phyloP scores from a whole-genome alignment of 2,113 vertebrate species.

The Struthio camelus region DNA sequence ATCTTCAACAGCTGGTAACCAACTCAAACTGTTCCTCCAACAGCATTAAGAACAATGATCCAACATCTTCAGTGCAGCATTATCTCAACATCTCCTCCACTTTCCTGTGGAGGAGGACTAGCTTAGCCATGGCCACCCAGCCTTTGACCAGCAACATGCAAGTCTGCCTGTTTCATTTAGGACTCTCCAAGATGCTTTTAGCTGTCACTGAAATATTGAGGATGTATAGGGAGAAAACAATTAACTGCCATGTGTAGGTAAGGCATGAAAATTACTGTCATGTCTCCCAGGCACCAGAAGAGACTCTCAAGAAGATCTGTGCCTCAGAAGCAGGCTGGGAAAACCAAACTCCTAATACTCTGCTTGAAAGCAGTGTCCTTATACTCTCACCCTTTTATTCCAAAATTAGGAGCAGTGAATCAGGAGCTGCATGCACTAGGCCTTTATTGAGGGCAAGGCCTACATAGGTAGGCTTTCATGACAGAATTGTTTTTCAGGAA shows the following conservation, averaged over 20 bases:
- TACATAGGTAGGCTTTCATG: background rate
- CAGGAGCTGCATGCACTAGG: background rate
- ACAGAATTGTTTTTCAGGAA: background rate
- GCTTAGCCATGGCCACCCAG: background rate
- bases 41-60: background rate
- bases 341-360: background rate
- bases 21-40: background rate
- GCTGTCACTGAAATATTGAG: accelerated
- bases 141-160: background rate
- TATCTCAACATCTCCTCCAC: background rate
- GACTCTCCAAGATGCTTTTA: background rate
- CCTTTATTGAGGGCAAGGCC: background rate
- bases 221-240: background rate
- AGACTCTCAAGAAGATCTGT: background rate
- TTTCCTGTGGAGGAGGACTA: background rate
- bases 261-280: background rate
- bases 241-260: background rate
- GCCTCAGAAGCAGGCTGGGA: background rate
- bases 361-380: background rate
- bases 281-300: background rate
- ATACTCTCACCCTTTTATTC: background rate
- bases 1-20: background rate
- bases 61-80: background rate
- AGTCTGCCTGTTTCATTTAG: background rate
- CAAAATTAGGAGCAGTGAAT: background rate